Evolutionary conservation across 1,140 invertebrate genomes (phyloP).

Genomic region (Saccostrea cuccullata): DNA sequence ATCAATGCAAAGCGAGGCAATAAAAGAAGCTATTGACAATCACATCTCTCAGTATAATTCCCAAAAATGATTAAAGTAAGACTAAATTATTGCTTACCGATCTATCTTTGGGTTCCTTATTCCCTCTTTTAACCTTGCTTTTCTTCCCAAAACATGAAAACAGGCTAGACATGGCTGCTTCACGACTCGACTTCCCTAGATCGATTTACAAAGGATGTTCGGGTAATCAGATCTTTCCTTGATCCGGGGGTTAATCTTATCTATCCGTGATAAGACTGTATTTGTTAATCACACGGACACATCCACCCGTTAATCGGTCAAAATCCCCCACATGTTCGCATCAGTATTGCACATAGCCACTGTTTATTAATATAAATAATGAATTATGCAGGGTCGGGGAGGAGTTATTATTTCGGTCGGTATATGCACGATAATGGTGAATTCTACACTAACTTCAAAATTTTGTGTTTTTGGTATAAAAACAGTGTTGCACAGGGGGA

Average conservation of each 20-base stretch:
- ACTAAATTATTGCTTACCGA: background rate
- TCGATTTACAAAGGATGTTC: conserved; percentile 1
- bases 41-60: no score
- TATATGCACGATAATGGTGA: background rate
- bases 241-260: conserved; percentile 15
- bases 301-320: conserved; percentile 17
- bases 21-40: background rate
- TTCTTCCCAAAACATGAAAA: conserved; percentile 55
- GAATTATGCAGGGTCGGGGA: conserved; percentile 19
- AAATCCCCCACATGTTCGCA: conserved; percentile 6
- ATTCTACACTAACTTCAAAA: background rate
- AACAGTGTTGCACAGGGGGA: background rate
- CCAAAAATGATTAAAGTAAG: background rate
- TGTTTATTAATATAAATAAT: conserved; percentile 31
- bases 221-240: background rate
- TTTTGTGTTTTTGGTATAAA: background rate
- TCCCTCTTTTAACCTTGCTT: conserved; percentile 46
- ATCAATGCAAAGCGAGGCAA: background rate
- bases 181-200: background rate
- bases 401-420: conserved; percentile 2
- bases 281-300: background rate
- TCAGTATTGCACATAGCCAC: background rate
- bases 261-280: background rate
- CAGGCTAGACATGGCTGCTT: conserved; percentile 52
- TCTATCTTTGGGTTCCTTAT: conserved; percentile 46